Base-by-base conservation (phyloP, 2,888 invertebrate species). In the Prenolepis imparis region DNA sequence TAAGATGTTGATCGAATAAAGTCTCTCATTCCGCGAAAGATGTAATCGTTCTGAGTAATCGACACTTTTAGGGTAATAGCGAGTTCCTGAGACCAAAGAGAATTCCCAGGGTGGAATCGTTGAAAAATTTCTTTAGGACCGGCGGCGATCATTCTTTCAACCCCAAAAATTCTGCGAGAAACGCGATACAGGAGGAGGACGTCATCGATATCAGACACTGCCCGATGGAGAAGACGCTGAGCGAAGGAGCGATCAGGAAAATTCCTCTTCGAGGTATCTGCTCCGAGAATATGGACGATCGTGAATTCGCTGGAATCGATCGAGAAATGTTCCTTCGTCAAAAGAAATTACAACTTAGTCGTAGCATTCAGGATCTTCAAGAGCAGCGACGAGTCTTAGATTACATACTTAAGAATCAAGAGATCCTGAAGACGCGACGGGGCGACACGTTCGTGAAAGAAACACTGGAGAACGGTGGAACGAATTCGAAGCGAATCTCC, bases 51-150 rank as follows among this genome's bases (percentile, higher is more conserved):
- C 15, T 24, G 44, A 59, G n/a, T 57, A 68, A 78, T 59, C 21
- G n/a, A 66, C 11, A 18, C 21, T 78, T 83, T 52, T 28, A 88
- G 88, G 82, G 81, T 44, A 83, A 75, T 61, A 61, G 39, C 4
- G 91, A 90, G 32, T 68, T 85, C 67, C 77, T 88, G 18, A 94
- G 92, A 61, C 92, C 93, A 78, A 94, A 93, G 85, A 94, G 95
- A 87, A 94, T 96, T 52, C 95, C 95, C 11, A 93, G 96, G 55
- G 96, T 96, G 21, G 96, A 96, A 91, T 96, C 96, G 0, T 90
- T 96, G 66, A 93, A 96, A 84, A 95, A 95, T 91, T 91, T 96
- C 61, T 95, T 96, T 89, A 94, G 95, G 9, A 93, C 95, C 67
- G 90, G 92, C 52, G 66, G 72, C 39, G 89, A 91, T 28, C 70